Evolutionary conservation across 1,140 invertebrate species (phyloP), one percentile per base, ranked within the genome.

Genomic region (Philaenus spumarius): DNA sequence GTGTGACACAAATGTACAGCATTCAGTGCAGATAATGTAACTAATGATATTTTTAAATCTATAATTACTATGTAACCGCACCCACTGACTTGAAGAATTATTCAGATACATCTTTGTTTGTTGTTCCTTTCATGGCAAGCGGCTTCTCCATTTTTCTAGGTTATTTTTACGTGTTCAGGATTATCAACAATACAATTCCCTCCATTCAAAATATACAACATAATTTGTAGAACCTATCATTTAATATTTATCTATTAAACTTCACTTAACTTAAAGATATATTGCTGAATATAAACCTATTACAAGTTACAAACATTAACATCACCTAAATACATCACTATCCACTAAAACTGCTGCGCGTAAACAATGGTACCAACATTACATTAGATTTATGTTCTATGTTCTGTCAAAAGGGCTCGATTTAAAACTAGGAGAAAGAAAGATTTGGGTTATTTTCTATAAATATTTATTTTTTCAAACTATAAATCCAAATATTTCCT

Each of bases 111-210:
- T 57, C 43, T 45, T 57, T 57, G 55, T 57, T 57, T 57, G 55
- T 57, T 57, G 55, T 47, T 57, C 55, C 43, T 47, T 45, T 40
- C 17, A 37, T 37, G 43, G 17, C 55, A 47, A 17, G 43, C 55
- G 55, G 55, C 55, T 57, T 57, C 43, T 9, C 51, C 24, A 48
- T 57, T 57, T n/a, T 51, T 57, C 55, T 42, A 57, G 55, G 55
- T 57, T 57, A 57, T 47, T 57, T 47, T 57, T 22, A 45, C 20
- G 20, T 7, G 4, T 48, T 15, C 20, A 30, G 12, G 30, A 30
- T 22, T 19, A 34, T 34, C 11, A 34, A 46, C 17, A 23, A 34
- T 6, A 24, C 22, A 20, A 47, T 17, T 15, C 35, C 15, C 22
- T 46, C 11, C 45, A 47, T 42, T n/a, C 5, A 37, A 19, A 53